These are phyloP conservation scores for Glareola pratincola DNA, from an alignment of 2,113 vertebrate species.

Conservation along the genomic window DNA sequence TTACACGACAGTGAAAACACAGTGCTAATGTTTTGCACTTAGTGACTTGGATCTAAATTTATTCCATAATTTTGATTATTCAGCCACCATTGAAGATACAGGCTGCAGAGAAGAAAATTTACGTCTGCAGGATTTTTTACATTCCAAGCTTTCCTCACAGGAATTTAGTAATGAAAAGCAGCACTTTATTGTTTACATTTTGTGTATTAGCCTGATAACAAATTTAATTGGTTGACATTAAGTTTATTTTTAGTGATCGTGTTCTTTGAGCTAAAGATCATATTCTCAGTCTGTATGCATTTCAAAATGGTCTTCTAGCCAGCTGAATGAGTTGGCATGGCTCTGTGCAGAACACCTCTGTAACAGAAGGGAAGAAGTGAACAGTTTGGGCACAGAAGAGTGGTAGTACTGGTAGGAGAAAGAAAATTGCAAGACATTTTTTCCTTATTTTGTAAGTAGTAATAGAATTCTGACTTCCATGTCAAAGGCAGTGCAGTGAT, in stretches of 20 bases:
- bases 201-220: background rate
- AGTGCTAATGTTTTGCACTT: background rate
- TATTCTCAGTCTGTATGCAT: background rate
- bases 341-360: background rate
- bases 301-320: background rate
- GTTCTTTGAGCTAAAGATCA: background rate
- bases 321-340: background rate
- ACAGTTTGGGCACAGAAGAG: background rate
- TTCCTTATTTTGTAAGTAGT: background rate
- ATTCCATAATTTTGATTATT: background rate
- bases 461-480: background rate
- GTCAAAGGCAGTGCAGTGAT: background rate
- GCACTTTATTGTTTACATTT: background rate
- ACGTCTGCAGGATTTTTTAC: background rate
- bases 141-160: background rate
- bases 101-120: background rate
- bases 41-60: background rate
- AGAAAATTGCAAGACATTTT: background rate
- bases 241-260: background rate
- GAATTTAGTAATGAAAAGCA: background rate
- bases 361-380: background rate
- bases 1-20: background rate
- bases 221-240: background rate
- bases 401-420: background rate
- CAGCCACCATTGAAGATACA: background rate